Evolutionary conservation across 2,797 vertebrate species (phyloP), one percentile per base, ranked within the genome.

Genomic region (Dendrocincla fuliginosa): DNA sequence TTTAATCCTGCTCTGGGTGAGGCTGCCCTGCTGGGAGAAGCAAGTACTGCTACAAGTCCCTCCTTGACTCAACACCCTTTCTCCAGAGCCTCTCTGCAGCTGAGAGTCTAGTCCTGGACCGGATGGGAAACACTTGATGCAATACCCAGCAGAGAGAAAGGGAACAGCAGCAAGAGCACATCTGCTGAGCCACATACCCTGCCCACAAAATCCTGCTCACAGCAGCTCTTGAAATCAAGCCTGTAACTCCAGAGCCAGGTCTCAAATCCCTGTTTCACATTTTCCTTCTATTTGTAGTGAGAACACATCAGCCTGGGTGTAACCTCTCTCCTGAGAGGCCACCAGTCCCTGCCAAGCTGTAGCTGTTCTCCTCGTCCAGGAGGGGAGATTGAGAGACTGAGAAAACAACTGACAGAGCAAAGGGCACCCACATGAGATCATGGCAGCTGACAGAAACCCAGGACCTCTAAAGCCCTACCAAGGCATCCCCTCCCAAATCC

Each of bases 261-360:
- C 69, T 49, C 8, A 5, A 28, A 63, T 57, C 53, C 18, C 61
- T 68, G 76, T 33, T 91, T 83, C 63, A 10, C 10, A 5, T 91
- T 93, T 91, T 86, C 73, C 53, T 88, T 86, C 83, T 65, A 1
- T 82, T 92, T 75, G 61, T 67, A 73, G 25, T 11, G 32, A 68
- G 57, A 64, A 71, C n/a, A 89, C 52, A 80, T 63, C 65, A 89
- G 57, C 70, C 53, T 90, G 92, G 89, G 84, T 0, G 49, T 93
- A 75, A 75, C 90, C 47, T 42, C 41, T 81, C 84, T 89, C 77
- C 53, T 32, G 57, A 84, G 94, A 81, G 83, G 53, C 88, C 73
- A 63, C 68, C 37, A 49, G 35, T 49, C 69, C 63, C 53, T 90
- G 82, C 67, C 64, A 61, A 74, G 71, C 68, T 60, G 18, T 69